A percentile compares a stretch with the other conserved stretches of the same genome.
These are phyloP conservation scores for Adelphocoris suturalis DNA, from an alignment of 2,888 invertebrate genomes.

Conservation along the genomic window DNA sequence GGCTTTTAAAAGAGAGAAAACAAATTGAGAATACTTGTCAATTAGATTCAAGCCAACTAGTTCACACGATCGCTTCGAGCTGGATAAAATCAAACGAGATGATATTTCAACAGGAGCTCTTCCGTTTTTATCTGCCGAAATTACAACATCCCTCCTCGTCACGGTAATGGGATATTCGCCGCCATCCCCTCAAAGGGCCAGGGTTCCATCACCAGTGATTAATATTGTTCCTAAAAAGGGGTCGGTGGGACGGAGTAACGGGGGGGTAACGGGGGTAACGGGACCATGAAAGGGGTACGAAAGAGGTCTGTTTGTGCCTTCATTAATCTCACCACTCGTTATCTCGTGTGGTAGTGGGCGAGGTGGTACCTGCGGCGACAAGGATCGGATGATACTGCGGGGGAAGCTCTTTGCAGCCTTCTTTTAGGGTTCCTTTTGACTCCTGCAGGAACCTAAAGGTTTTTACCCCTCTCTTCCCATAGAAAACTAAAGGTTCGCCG, in stretches of 20 bases:
- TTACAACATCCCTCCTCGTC: conserved; percentile 33
- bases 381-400: neutral
- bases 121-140: neutral
- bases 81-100: neutral
- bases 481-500: neutral
- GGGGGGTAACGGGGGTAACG: neutral
- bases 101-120: neutral
- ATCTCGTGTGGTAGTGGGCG: neutral
- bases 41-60: too few relatives aligned
- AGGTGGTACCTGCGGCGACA: conserved; percentile 10
- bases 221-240: conserved; percentile 42
- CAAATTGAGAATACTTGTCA: too few relatives aligned
- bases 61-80: neutral
- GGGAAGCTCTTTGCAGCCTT: neutral
- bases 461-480: neutral
- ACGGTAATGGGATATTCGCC: neutral
- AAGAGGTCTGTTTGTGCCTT: conserved; percentile 42
- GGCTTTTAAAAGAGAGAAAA: too few relatives aligned
- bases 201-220: conserved; percentile 28
- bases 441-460: neutral
- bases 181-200: neutral
- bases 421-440: conserved; percentile 21
- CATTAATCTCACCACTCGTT: conserved; percentile 32
- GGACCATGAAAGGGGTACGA: conserved; percentile 7
- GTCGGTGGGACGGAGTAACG: neutral